Percentiles rank a stretch among this genome's conserved stretches.
These are phyloP conservation scores for Ceratina calcarata DNA, from an alignment of 1,140 invertebrate species.

Conservation along the genomic window DNA sequence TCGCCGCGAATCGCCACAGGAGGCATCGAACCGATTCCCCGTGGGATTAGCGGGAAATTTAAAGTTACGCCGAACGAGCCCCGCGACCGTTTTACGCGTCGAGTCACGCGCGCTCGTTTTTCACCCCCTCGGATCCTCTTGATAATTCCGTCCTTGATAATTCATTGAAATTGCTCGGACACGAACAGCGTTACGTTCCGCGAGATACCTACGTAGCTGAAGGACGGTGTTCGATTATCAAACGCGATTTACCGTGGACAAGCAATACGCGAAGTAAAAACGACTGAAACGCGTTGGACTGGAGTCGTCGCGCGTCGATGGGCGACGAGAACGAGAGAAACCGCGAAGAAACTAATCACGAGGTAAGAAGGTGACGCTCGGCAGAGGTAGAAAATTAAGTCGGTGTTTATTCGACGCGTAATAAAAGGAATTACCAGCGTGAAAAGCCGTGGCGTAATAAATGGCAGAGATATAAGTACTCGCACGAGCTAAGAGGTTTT, in stretches of 20 bases:
- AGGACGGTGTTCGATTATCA: neutral
- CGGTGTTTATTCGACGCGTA: neutral
- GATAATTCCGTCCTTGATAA: neutral
- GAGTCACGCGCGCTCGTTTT: constrained; percentile 13
- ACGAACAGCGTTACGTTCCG: neutral
- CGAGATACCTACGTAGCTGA: too few species aligned
- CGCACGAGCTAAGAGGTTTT: constrained; percentile 49
- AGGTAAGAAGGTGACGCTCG: neutral
- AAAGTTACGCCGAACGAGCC: constrained; percentile 37
- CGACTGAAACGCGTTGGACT: too few species aligned
- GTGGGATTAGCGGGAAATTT: constrained; percentile 60
- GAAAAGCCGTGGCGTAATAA: constrained; percentile 25
- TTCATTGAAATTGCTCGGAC: neutral
- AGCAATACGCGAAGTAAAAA: too few species aligned
- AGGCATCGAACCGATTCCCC: constrained; percentile 58
- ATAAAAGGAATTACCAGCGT: constrained; percentile 6
- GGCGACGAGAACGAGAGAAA: neutral
- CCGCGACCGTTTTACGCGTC: constrained; percentile 23
- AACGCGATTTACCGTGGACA: neutral
- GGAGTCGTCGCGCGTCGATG: too few species aligned
- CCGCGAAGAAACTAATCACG: neutral
- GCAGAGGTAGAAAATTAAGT: neutral
- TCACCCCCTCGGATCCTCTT: neutral
- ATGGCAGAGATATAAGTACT: constrained; percentile 35
- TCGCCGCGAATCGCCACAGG: constrained; percentile 75